phyloP scores from a whole-genome alignment of 2,113 vertebrate genomes.

The Globicephala melas region DNA sequence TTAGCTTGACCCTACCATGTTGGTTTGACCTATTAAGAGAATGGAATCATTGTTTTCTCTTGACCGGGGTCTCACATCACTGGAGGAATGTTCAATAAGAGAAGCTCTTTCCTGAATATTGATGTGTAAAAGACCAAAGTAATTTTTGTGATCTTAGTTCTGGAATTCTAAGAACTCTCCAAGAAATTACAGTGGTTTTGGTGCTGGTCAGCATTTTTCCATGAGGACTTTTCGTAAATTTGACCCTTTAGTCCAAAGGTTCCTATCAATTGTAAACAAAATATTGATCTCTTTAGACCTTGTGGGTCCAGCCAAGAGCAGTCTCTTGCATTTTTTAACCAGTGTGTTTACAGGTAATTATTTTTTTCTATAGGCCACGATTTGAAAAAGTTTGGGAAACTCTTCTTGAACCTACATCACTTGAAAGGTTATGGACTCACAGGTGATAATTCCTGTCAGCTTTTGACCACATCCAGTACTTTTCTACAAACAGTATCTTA shows the following conservation, averaged over 20 bases:
- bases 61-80: not conserved
- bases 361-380: not conserved
- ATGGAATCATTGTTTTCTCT: not conserved
- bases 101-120: not conserved
- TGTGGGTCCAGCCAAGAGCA: not conserved
- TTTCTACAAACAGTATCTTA: not conserved
- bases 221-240: not conserved
- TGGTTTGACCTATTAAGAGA: not conserved
- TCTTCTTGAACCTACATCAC: not conserved
- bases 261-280: not conserved
- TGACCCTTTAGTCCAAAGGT: not conserved
- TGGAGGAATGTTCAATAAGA: not conserved
- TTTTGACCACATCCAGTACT: not conserved
- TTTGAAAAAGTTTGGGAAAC: not conserved
- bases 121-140: not conserved
- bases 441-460: not conserved
- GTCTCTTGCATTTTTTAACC: not conserved
- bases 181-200: not conserved
- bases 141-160: not conserved
- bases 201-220: not conserved
- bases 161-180: conserved; percentile 4
- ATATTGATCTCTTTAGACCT: not conserved
- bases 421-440: not conserved
- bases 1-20: conserved; percentile 46
- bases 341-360: not conserved